Base-by-base conservation (phyloP, 2,888 invertebrate genomes). In the Rhingia campestris region DNA sequence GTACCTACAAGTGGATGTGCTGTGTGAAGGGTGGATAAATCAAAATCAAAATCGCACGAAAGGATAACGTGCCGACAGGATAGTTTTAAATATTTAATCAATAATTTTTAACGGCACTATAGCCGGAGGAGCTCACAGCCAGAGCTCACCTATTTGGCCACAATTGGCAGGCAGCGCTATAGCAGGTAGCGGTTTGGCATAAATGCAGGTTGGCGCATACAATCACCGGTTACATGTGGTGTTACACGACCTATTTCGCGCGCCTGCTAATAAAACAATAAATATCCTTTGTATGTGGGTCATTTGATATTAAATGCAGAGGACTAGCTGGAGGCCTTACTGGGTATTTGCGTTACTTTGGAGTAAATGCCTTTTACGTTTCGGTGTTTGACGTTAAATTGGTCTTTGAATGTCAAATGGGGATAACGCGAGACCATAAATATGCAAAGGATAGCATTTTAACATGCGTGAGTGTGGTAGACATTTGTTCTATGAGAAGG, bases 21-120 rank as follows among this genome's bases (percentile, higher is more conserved):
- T 45, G 22, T 66, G 22, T 58, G 53, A 59, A 47, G 45, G 69
- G 49, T 56, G 47, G 41, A 82, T 77, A 82, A 82, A 77, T 77
- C 81, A 82, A 82, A 82, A 77, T 77, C 81, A 82, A 76, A 84
- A 74, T 74, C 45, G 58, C 53, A 39, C 64, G 10, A 76, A 66
- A 66, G 81, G 63, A 81, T 67, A 69, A 54, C 70, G 51, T 84
- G 79, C 49, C 59, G 69, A 79, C 79, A 64, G 63, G 51, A 77
- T 69, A 69, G 49, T 79, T 84, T 79, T 61, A 74, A 75, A 79
- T 64, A 75, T 74, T 74, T 69, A 74, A 79, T 84, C 84, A 70
- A 84, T 79, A 84, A 58, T 41, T 74, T 74, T 22, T 10, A 74
- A 47, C 54, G 45, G 14, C 14, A 32, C 49, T 22, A 6, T 49